Evolutionary conservation across 2,888 invertebrate species (phyloP), one percentile per base, ranked within the genome.

Genomic region (Conops quadrifasciatus): DNA sequence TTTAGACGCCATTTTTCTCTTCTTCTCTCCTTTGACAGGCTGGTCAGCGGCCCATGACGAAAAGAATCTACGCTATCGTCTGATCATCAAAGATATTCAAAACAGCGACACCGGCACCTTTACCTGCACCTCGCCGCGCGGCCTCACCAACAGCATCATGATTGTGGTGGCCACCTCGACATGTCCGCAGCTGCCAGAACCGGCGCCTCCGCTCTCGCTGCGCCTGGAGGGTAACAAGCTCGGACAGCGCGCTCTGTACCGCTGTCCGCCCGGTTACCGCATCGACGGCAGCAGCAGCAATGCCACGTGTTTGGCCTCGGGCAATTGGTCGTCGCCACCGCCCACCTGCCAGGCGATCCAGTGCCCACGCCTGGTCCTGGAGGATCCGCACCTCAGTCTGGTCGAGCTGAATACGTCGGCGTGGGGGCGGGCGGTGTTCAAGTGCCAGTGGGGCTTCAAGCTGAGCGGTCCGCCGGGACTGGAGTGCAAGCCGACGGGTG

Each of bases 391-490:
- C 82, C 87, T 95, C 62, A 91, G 90, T 80, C 87, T 94, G 75
- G 89, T 92, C 73, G 93, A 94, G 80, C 90, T 93, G 84, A 94
- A 94, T 86, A 91, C 93, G 73, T 93, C 92, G 78, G 93, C 91
- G 79, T 94, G 94, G 67, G 94, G 94, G 9, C 89, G 91, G 67
- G 93, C 93, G 16, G 89, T 92, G 77, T 95, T 95, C 87, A 90
- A 91, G 75, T 95, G 95, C 82, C 90, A 93, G 74, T 94, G 93
- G 92, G 94, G 95, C 70, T 93, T 94, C 84, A 88, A 90, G 74
- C 88, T 95, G 67, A 88, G 89, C 67, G 95, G 95, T 15, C 88
- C 91, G 60, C 92, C 93, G 9, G 93, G 91, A 47, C 88, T 95
- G 73, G 93, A 92, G 84, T 95, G 95, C 85, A 91, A 92, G 82